phyloP scores from a whole-genome alignment of 2,113 vertebrate genomes.

The Taxidea taxus region DNA sequence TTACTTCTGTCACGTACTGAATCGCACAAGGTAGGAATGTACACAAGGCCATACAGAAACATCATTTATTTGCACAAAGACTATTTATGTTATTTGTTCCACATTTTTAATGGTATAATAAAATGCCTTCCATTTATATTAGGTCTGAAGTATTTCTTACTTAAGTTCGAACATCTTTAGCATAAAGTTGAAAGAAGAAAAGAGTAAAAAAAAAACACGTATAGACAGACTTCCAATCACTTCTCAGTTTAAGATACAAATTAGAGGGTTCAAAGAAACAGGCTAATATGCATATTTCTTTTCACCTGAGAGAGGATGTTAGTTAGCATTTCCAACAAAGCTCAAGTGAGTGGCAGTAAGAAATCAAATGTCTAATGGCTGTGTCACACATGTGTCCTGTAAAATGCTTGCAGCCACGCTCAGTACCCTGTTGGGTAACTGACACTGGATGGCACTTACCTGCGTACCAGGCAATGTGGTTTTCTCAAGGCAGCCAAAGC shows the following conservation, averaged over 20 bases:
- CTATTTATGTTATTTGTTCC: slow-evolving; percentile 14
- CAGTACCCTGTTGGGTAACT: not conserved
- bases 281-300: not conserved
- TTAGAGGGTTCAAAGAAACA: slow-evolving; percentile 27
- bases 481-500: not conserved
- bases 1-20: slow-evolving; percentile 3
- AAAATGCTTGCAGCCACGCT: not conserved
- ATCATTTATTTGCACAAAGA: slow-evolving; percentile 50
- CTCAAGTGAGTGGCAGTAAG: not conserved
- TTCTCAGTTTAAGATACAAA: slow-evolving; percentile 17
- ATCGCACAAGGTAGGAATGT: not conserved
- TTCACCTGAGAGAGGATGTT: not conserved
- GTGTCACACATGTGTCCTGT: not conserved
- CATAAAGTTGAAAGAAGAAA: slow-evolving; percentile 45
- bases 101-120: slow-evolving; percentile 20
- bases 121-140: slow-evolving; percentile 34
- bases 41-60: not conserved
- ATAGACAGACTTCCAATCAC: not conserved
- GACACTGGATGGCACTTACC: not conserved
- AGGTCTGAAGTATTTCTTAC: slow-evolving; percentile 37
- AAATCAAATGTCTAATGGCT: not conserved
- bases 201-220: slow-evolving; percentile 29
- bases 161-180: slow-evolving; percentile 35
- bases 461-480: not conserved
- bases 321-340: not conserved